Base-by-base conservation (phyloP, 1,140 invertebrate genomes). In the Aphelenchoides avenae region DNA sequence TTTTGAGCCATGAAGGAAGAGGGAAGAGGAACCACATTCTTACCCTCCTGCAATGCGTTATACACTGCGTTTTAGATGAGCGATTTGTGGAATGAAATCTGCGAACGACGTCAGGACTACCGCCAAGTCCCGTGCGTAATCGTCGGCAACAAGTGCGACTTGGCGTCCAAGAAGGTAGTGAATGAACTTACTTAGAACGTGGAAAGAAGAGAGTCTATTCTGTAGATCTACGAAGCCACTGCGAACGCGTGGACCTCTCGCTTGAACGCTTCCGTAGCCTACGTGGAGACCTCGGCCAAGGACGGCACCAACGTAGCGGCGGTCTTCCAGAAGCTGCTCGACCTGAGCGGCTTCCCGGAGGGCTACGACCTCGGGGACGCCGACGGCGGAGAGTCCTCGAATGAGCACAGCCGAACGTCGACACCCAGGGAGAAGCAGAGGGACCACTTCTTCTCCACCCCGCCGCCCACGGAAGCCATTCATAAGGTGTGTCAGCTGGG, bases 181-280 rank as follows among this genome's bases (percentile, higher is more conserved):
- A n/a, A n/a, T n/a, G n/a, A n/a, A n/a, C n/a, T n/a, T n/a, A n/a
- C n/a, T n/a, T n/a, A 27, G 22, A 20, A 26, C 24, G 5, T 26
- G 3, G 20, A 6, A 22, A 18, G 29, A 5, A n/a, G 30, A 33
- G 18, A 7, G 2, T 20, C 9, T 37, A 7, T 29, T 31, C 56
- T 65, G 27, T 24, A 68, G 65, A 68, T 68, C 15, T 68, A 57
- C 49, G 67, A 68, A 48, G 67, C 69, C 9, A 68, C 66, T 1
- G 66, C 66, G 4, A 65, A 53, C 5, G 66, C 66, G 2, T 68
- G 70, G 62, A 68, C 68, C 15, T 68, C 47, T n/a, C 44, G 66
- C 6, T 42, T 68, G 33, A 64, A 52, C 13, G 47, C 67, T 3
- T 51, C 69, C 29, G 66, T 68, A 15, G 43, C 59, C 20, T 68